Evolutionary conservation across 2,113 vertebrate species (phyloP).

Genomic region (Scomber colias): DNA sequence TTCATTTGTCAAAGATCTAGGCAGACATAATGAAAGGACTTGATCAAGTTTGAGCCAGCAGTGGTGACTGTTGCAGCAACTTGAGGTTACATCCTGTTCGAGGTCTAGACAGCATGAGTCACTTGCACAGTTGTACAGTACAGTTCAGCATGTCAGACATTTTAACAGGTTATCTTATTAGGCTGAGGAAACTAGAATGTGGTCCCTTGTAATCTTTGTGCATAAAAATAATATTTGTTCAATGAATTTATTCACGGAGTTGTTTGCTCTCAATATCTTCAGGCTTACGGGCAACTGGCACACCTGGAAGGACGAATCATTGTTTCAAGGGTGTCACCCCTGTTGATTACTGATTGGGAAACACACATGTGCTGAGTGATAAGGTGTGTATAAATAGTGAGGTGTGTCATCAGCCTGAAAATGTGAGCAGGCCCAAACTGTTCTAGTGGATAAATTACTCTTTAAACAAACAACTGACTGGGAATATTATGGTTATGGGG

Average conservation of each 20-base stretch:
- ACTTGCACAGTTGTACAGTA: conserved; percentile 14
- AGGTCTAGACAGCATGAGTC: conserved; percentile 69
- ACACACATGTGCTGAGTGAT: conserved; percentile 12
- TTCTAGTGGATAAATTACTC: not conserved
- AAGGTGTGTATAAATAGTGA: not conserved
- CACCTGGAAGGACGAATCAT: conserved; percentile 19
- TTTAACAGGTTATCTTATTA: not conserved
- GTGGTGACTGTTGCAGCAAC: conserved; percentile 24
- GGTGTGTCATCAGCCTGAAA: not conserved
- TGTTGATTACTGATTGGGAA: conserved; percentile 26
- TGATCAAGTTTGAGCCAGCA: conserved; percentile 41
- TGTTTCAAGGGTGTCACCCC: conserved; percentile 8
- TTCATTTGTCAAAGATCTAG: conserved; percentile 23
- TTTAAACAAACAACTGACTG: not conserved
- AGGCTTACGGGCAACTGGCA: not conserved
- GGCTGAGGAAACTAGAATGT: not conserved
- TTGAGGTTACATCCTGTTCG: conserved; percentile 5
- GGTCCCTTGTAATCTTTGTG: not conserved
- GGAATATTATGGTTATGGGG: not conserved
- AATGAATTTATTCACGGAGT: conserved; percentile 1
- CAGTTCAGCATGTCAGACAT: too few relatives aligned
- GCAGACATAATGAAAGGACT: not conserved
- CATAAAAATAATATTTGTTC: not conserved
- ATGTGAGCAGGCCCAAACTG: not conserved
- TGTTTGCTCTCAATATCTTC: not conserved